Conservation (phyloP, 2,888 invertebrate species). For the Oligia fasciuncula region DNA sequence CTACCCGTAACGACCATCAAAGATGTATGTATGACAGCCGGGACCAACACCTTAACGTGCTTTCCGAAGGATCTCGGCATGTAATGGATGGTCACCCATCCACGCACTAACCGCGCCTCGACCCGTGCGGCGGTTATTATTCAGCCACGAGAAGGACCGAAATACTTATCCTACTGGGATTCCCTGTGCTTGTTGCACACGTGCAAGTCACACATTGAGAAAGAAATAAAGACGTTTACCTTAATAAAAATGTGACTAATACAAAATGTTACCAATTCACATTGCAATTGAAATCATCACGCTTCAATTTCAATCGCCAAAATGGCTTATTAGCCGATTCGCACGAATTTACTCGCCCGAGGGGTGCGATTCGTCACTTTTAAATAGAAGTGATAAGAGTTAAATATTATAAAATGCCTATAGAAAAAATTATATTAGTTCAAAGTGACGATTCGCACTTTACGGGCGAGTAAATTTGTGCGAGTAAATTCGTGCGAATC, state of each 20-base stretch:
- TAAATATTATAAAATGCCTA: too few species aligned
- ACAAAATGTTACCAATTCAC: not conserved
- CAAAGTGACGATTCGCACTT: too few species aligned
- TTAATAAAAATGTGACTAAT: too few species aligned
- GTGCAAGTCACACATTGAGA: not conserved
- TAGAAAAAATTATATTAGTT: too few species aligned
- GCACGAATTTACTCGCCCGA: too few species aligned
- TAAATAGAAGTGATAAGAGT: too few species aligned
- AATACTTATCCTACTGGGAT: not conserved
- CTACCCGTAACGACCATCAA: not conserved
- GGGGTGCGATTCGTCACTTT: too few species aligned
- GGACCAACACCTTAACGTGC: not conserved
- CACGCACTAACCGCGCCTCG: not conserved
- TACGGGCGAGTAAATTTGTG: too few species aligned
- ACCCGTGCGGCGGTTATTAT: not conserved
- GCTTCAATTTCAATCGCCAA: constrained; percentile 2
- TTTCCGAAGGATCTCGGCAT: not conserved
- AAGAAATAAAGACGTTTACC: not conserved
- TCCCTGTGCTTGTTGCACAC: too few species aligned
- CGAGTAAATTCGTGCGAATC: too few species aligned
- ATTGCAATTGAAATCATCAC: not conserved
- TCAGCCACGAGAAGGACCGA: not conserved
- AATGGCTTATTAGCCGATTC: too few species aligned
- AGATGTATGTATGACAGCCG: not conserved
- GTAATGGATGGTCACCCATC: not conserved